Evolutionary conservation across 1,140 invertebrate species (phyloP).

Genomic region (Cyclargus thomasi): DNA sequence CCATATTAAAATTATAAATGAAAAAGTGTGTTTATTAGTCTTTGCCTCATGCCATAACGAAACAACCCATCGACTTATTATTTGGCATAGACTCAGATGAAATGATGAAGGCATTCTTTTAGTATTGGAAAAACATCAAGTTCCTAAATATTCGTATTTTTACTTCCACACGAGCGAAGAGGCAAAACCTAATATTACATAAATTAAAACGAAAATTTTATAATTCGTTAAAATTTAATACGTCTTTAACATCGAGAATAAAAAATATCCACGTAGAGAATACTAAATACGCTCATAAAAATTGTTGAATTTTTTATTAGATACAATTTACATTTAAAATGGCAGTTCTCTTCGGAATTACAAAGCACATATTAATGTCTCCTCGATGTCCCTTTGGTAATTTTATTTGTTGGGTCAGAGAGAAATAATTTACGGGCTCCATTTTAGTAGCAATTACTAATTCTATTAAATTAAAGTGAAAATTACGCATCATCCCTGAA

Average conservation of each 20-base stretch:
- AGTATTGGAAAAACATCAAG: too few species aligned
- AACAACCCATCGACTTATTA: too few species aligned
- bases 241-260: not conserved
- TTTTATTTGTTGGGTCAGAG: not conserved
- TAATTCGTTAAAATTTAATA: not conserved
- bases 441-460: not conserved
- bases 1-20: too few species aligned
- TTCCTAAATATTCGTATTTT: too few species aligned
- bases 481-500: not conserved
- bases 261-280: not conserved
- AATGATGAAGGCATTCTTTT: too few species aligned
- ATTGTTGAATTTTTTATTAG: not conserved
- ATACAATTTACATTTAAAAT: slow-evolving; percentile 1
- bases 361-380: not conserved
- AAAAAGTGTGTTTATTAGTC: too few species aligned
- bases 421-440: not conserved
- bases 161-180: too few species aligned
- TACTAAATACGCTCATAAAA: not conserved
- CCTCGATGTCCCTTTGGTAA: not conserved
- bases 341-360: not conserved
- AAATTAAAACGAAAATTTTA: too few species aligned
- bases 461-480: not conserved
- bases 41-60: too few species aligned
- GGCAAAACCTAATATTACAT: too few species aligned
- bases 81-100: too few species aligned